These are phyloP conservation scores for Cryptus armator DNA, from an alignment of 2,888 invertebrate genomes.

Conservation along the genomic window DNA sequence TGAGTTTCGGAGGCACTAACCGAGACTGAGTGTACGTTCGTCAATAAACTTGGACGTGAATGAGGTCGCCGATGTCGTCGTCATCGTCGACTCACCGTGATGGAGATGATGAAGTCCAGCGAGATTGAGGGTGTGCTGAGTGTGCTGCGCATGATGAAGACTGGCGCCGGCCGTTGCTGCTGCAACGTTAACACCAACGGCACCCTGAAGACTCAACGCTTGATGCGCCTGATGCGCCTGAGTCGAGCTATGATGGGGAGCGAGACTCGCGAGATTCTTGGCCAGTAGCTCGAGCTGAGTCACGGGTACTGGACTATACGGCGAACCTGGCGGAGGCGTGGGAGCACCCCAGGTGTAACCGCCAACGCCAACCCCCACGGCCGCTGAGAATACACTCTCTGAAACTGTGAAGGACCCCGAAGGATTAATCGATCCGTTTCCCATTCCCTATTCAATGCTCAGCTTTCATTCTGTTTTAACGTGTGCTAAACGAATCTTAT, in stretches of 20 bases:
- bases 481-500: neutral
- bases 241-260: conserved; percentile 74
- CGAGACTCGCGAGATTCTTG: conserved; percentile 83
- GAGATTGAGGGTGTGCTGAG: conserved; percentile 81
- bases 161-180: conserved; percentile 74
- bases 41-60: conserved; percentile 73
- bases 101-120: conserved; percentile 82
- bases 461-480: neutral
- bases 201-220: conserved; percentile 81
- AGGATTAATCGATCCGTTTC: conserved; percentile 62
- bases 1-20: conserved; percentile 65
- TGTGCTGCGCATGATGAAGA: conserved; percentile 81
- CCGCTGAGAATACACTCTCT: conserved; percentile 89
- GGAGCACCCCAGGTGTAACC: conserved; percentile 89
- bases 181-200: conserved; percentile 80
- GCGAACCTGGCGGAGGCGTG: conserved; percentile 88
- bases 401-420: conserved; percentile 85
- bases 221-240: conserved; percentile 76
- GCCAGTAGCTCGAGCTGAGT: conserved; percentile 89
- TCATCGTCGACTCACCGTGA: conserved; percentile 80
- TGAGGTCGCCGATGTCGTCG: conserved; percentile 73
- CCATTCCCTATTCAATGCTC: neutral
- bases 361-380: conserved; percentile 84
- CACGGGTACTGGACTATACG: conserved; percentile 89
- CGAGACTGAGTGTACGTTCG: conserved; percentile 72